phyloP scores from a whole-genome alignment of 1,140 invertebrate genomes.

The Caenorhabditis elegans region DNA sequence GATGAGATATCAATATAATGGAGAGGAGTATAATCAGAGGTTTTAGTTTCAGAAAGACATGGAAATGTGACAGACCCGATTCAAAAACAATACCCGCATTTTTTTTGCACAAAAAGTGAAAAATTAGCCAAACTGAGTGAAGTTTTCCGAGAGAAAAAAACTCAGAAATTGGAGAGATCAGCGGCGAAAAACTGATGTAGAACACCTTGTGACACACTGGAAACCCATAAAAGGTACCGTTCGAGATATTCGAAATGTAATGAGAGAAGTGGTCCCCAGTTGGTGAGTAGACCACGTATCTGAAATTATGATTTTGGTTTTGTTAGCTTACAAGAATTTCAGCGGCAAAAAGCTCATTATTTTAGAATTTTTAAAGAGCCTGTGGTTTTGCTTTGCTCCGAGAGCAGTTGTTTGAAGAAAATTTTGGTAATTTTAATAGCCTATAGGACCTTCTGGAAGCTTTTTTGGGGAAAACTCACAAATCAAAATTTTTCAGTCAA shows the following conservation, averaged over 20 bases:
- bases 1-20: too few relatives aligned
- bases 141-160: not conserved
- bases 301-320: too few relatives aligned
- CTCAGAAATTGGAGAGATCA: not conserved
- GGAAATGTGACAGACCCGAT: not conserved
- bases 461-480: too few relatives aligned
- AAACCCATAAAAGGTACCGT: conserved; percentile 16
- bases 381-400: too few relatives aligned
- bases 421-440: too few relatives aligned
- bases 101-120: not conserved
- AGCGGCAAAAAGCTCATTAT: too few relatives aligned
- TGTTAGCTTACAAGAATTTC: too few relatives aligned
- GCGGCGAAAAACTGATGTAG: conserved; percentile 9
- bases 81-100: not conserved
- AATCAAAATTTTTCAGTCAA: too few relatives aligned
- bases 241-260: not conserved
- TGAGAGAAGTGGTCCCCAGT: conserved; percentile 4
- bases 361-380: too few relatives aligned
- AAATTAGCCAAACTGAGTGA: not conserved
- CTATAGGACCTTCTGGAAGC: too few relatives aligned
- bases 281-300: conserved; percentile 4
- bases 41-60: conserved; percentile 7
- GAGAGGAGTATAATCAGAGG: too few relatives aligned
- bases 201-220: conserved; percentile 22
- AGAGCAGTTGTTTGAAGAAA: too few relatives aligned